These are phyloP conservation scores for Lithophane semibrunnea DNA, from an alignment of 2,888 invertebrate genomes.

Conservation along the genomic window DNA sequence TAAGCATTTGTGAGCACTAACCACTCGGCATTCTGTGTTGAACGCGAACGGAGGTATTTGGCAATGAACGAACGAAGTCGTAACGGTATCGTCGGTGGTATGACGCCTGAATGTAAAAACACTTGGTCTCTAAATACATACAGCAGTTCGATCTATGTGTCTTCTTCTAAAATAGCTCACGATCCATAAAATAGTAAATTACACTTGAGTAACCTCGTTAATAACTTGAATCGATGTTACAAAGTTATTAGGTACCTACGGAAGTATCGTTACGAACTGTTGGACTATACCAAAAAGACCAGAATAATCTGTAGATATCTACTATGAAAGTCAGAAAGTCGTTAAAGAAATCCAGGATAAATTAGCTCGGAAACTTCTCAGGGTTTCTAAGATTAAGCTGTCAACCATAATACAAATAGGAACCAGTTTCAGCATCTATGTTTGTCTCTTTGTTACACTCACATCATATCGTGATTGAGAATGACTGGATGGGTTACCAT, in stretches of 20 bases:
- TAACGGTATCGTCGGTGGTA: slow-evolving; percentile 51
- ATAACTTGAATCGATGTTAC: slow-evolving; percentile 21
- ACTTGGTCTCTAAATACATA: slow-evolving; percentile 9
- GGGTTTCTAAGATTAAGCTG: background rate
- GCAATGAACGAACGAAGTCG: slow-evolving; percentile 48
- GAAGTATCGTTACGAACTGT: slow-evolving; percentile 2
- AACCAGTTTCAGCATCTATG: background rate
- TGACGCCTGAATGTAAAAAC: slow-evolving; percentile 54
- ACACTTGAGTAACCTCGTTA: background rate
- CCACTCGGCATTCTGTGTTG: slow-evolving; percentile 39
- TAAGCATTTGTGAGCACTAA: slow-evolving; percentile 11
- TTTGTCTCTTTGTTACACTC: background rate
- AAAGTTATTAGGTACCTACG: background rate
- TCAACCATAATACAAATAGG: background rate
- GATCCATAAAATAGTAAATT: background rate
- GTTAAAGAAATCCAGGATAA: background rate
- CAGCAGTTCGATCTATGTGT: slow-evolving; percentile 1
- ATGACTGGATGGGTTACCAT: background rate
- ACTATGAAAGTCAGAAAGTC: background rate
- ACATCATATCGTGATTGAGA: background rate
- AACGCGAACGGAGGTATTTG: slow-evolving; percentile 48
- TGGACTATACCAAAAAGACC: background rate
- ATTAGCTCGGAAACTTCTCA: background rate
- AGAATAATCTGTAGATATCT: background rate
- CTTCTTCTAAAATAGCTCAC: background rate